These are phyloP conservation scores for Gouania willdenowi DNA, from an alignment of 2,797 vertebrate genomes.

Conservation along the genomic window DNA sequence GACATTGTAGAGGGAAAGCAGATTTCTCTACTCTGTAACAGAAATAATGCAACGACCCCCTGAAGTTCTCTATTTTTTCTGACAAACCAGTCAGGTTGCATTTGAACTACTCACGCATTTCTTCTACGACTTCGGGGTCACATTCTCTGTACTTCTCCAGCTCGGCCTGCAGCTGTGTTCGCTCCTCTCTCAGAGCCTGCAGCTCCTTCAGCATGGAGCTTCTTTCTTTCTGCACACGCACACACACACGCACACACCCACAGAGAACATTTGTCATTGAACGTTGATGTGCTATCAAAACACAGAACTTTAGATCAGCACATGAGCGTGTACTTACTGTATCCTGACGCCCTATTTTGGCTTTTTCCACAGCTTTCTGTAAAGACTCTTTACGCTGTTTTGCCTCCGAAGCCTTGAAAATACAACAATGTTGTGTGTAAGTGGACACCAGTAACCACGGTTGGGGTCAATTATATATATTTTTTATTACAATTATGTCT, in stretches of 20 bases:
- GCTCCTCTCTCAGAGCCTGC: slow-evolving; percentile 74
- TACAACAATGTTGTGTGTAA: background rate
- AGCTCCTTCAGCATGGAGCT: slow-evolving; percentile 77
- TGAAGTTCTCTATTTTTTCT: too few relatives aligned
- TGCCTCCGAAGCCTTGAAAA: slow-evolving; percentile 79
- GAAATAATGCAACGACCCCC: too few relatives aligned
- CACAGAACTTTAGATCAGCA: too few relatives aligned
- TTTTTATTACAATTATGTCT: too few relatives aligned
- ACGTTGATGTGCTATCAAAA: too few relatives aligned
- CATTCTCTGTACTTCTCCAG: slow-evolving; percentile 91
- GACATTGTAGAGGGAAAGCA: too few relatives aligned
- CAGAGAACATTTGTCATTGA: too few relatives aligned
- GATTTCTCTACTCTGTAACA: too few relatives aligned
- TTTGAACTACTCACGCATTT: slow-evolving; percentile 85
- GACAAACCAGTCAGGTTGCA: too few relatives aligned
- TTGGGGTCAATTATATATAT: too few relatives aligned
- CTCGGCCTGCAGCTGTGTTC: slow-evolving; percentile 76
- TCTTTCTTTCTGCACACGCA: slow-evolving; percentile 79
- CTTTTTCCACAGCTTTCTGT: slow-evolving; percentile 80
- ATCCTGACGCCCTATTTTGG: slow-evolving; percentile 86
- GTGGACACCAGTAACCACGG: background rate
- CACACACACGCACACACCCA: too few relatives aligned
- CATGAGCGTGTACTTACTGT: slow-evolving; percentile 74
- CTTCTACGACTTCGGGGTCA: slow-evolving; percentile 89
- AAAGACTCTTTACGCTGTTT: slow-evolving; percentile 77